Evolutionary conservation across 1,140 invertebrate species (phyloP), one percentile per base, ranked within the genome.

Genomic region (Lethrus apterus): DNA sequence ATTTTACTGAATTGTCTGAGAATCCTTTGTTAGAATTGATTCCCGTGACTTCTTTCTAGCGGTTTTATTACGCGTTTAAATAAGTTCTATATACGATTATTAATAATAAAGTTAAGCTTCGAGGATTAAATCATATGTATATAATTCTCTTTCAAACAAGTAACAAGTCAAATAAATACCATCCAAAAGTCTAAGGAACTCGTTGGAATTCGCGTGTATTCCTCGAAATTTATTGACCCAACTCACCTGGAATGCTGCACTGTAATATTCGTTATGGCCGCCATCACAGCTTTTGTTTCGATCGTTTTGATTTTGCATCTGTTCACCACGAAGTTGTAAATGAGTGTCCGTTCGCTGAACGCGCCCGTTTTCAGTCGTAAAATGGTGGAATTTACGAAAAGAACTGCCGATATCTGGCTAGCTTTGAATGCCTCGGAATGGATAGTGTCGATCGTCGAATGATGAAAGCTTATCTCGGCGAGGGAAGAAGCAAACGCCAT

Each of bases 161-260:
- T n/a, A n/a, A n/a, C n/a, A n/a, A n/a, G n/a, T n/a, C n/a, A n/a
- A n/a, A n/a, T n/a, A n/a, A n/a, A n/a, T n/a, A n/a, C n/a, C n/a
- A n/a, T n/a, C n/a, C n/a, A n/a, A n/a, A n/a, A n/a, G n/a, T n/a
- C n/a, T n/a, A n/a, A n/a, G n/a, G n/a, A n/a, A n/a, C n/a, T n/a
- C n/a, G n/a, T n/a, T n/a, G n/a, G n/a, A n/a, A n/a, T n/a, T n/a
- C n/a, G n/a, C n/a, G n/a, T n/a, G n/a, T n/a, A n/a, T n/a, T n/a
- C n/a, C n/a, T n/a, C n/a, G n/a, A n/a, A n/a, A n/a, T 29, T 21
- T 48, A 30, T 44, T 34, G 14, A n/a, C 19, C 33, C 11, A 23
- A 55, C 67, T 71, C 66, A 84, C 81, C 66, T 77, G 41, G 78
- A 79, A 69, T 80, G 69, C 56, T 78, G 71, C 57, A 86, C 71